Evolutionary conservation across 2,888 invertebrate species (phyloP), one percentile per base, ranked within the genome.

Genomic region (Chrysopilus asiliformis): DNA sequence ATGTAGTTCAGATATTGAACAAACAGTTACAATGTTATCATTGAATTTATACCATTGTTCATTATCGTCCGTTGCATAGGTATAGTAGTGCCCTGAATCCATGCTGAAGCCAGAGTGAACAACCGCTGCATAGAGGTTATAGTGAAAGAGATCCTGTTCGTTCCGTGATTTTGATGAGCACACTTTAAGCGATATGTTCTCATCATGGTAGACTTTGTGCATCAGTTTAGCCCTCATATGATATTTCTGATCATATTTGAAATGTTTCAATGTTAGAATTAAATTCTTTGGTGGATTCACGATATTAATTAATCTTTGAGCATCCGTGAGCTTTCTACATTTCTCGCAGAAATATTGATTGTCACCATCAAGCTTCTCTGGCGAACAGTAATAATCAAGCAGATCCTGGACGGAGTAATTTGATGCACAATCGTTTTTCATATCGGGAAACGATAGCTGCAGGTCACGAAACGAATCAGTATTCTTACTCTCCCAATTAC

Each of bases 11-110:
- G 67, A 64, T 6, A 76, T 68, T 7, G 71, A 68, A 10, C 74
- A 69, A 26, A 60, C 56, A 2, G 71, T 68, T 2, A 89, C 84
- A n/a, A 69, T 64, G 41, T 74, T 77, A 49, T 89, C 89, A 53
- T 87, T 85, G 53, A 83, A 85, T 52, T 78, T 72, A 56, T 74
- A 80, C 89, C 89, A 89, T 36, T 64, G 64, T 22, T 71, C 65
- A 38, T 67, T 66, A 13, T 60, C 63, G 52, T 81, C 81, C 22
- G 74, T 71, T 1, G 82, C 85, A 40, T 83, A 76, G 0, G 86
- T 85, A 56, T 84, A 86, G 57, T 90, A 90, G 55, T 90, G 90
- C 0, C 89, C 90, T 1, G 82, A 80, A 53, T 89, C 83, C 44
- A 85, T 76, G 34, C 79, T 81, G 15, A 74, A 73, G 2, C 90